A percentile compares a stretch with the other conserved stretches of the same genome.
Evolutionary conservation across 1,140 invertebrate species (phyloP).

Genomic region (Drosophila sechellia): DNA sequence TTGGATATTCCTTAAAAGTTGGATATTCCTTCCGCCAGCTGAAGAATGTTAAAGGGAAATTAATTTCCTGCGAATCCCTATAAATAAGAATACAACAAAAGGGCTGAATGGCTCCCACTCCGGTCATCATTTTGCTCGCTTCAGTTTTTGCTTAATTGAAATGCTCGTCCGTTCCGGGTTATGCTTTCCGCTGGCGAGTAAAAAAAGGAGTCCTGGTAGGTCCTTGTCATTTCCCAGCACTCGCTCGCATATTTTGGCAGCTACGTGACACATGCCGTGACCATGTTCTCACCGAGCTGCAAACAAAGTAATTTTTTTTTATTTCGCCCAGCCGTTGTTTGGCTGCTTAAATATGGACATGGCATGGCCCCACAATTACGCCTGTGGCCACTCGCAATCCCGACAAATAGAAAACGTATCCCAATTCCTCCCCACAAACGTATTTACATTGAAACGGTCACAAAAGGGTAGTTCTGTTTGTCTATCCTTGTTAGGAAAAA

Average conservation of each 20-base stretch:
- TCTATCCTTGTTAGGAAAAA: background rate
- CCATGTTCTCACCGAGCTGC: slow-evolving; percentile 28
- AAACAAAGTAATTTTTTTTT: slow-evolving; percentile 73
- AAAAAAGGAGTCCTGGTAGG: slow-evolving; percentile 6
- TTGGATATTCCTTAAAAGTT: slow-evolving; percentile 50
- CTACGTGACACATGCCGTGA: slow-evolving; percentile 75
- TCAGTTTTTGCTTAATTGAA: slow-evolving; percentile 71
- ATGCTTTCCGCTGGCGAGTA: slow-evolving; percentile 1
- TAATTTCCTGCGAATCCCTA: slow-evolving; percentile 26
- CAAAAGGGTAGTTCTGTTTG: slow-evolving; percentile 55
- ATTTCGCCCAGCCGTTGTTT: slow-evolving; percentile 29
- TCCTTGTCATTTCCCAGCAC: slow-evolving; percentile 63
- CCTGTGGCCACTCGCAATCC: slow-evolving; percentile 30
- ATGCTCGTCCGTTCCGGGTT: slow-evolving; percentile 48
- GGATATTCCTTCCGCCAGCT: background rate
- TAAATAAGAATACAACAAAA: slow-evolving; percentile 3
- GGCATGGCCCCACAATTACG: slow-evolving; percentile 8
- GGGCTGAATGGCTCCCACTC: slow-evolving; percentile 1
- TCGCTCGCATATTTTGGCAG: slow-evolving; percentile 65
- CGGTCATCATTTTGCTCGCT: slow-evolving; percentile 14
- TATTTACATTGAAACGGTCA: slow-evolving; percentile 58
- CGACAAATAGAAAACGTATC: slow-evolving; percentile 61
- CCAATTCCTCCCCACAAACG: slow-evolving; percentile 34
- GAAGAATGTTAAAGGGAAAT: slow-evolving; percentile 46
- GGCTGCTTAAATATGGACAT: slow-evolving; percentile 71